A percentile compares a stretch with the other conserved stretches of the same genome.
phyloP scores from a whole-genome alignment of 2,113 vertebrate genomes.

The Poeciliopsis prolifica region DNA sequence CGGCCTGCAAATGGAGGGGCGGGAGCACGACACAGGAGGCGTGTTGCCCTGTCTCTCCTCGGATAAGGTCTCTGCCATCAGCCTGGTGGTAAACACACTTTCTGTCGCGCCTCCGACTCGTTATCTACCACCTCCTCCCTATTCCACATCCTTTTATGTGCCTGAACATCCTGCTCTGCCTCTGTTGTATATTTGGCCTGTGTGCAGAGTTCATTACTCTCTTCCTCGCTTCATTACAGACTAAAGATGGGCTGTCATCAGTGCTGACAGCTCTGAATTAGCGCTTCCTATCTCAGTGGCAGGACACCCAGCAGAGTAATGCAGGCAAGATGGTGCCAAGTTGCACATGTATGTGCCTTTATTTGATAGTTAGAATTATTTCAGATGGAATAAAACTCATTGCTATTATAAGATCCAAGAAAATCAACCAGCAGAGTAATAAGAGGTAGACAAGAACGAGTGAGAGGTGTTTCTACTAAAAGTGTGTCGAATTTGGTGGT shows the following conservation, averaged over 20 bases:
- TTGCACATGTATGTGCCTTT: conserved; percentile 28
- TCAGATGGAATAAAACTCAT: conserved; percentile 52
- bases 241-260: conserved; percentile 74
- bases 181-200: conserved; percentile 41
- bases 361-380: conserved; percentile 35
- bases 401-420: conserved; percentile 42
- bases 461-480: conserved; percentile 46
- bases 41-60: conserved; percentile 34
- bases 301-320: conserved; percentile 39
- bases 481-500: conserved; percentile 45
- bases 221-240: conserved; percentile 73
- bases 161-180: conserved; percentile 40
- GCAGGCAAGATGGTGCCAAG: conserved; percentile 17
- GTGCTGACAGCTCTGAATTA: conserved; percentile 49
- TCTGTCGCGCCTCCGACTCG: conserved; percentile 51
- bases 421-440: conserved; percentile 45
- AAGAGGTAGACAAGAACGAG: conserved; percentile 8
- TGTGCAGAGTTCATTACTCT: conserved; percentile 69
- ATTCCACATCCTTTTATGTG: conserved; percentile 30
- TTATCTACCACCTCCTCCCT: conserved; percentile 35
- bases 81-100: conserved; percentile 43
- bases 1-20: conserved; percentile 28
- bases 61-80: conserved; percentile 49
- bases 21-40: conserved; percentile 18
- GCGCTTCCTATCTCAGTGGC: conserved; percentile 21